phyloP scores from a whole-genome alignment of 2,888 invertebrate species.

The Bimastos eiseni region DNA sequence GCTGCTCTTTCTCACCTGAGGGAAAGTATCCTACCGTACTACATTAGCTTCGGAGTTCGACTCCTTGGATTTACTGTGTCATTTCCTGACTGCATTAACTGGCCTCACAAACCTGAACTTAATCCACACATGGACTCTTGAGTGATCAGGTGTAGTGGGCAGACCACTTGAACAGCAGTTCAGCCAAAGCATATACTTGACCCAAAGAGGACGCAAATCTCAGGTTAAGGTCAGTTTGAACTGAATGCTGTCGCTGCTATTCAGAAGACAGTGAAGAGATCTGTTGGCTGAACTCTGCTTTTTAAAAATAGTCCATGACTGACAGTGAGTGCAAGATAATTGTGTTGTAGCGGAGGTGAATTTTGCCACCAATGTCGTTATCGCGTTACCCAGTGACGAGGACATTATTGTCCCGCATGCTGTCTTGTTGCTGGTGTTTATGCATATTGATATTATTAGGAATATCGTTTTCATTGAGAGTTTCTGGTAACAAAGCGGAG shows the following conservation, averaged over 20 bases:
- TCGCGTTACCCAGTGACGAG: not conserved
- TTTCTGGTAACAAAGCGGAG: not conserved
- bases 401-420: not conserved
- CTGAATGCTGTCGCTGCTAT: not conserved
- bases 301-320: not conserved
- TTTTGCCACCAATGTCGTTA: not conserved
- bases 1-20: not conserved
- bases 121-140: not conserved
- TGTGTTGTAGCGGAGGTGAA: too few relatives aligned
- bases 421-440: not conserved
- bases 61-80: not conserved
- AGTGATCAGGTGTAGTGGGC: not conserved
- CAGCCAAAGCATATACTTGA: not conserved
- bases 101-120: not conserved
- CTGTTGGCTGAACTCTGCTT: not conserved
- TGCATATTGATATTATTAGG: not conserved
- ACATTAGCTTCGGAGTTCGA: not conserved
- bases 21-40: not conserved
- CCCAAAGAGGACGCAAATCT: not conserved
- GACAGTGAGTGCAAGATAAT: not conserved
- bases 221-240: not conserved
- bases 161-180: not conserved
- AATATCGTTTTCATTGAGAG: not conserved
- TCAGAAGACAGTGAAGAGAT: not conserved
- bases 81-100: not conserved